Conservation (phyloP, 2,797 vertebrate genomes). For the Chrosomus eos region DNA sequence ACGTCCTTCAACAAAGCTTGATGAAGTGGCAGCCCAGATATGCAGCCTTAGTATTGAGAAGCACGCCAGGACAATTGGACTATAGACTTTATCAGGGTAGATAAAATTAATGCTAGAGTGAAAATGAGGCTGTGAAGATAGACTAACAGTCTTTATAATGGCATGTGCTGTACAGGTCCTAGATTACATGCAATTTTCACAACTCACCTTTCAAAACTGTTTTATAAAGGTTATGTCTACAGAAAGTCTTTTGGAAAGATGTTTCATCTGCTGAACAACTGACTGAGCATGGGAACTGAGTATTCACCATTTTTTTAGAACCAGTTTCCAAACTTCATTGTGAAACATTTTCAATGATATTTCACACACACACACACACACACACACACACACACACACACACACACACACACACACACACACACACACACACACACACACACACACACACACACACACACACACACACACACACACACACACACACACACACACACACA, state of each 20-base stretch:
- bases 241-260: not conserved
- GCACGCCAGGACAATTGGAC: not conserved
- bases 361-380: not conserved
- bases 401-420: too few species aligned
- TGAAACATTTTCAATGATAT: not conserved
- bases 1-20: not conserved
- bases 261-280: not conserved
- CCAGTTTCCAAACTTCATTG: not conserved
- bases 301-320: not conserved
- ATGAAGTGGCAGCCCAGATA: not conserved
- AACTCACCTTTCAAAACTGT: not conserved
- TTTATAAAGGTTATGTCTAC: not conserved
- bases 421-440: too few species aligned
- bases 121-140: not conserved
- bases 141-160: not conserved
- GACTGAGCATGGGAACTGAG: not conserved
- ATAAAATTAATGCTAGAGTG: not conserved
- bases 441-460: not conserved
- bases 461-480: not conserved
- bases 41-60: not conserved
- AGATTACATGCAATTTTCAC: not conserved
- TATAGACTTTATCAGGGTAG: not conserved
- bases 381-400: too few species aligned
- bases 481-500: not conserved
- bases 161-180: not conserved